These are phyloP conservation scores for Oscheius sp. DNA, from an alignment of 2,888 invertebrate species.

Conservation along the genomic window DNA sequence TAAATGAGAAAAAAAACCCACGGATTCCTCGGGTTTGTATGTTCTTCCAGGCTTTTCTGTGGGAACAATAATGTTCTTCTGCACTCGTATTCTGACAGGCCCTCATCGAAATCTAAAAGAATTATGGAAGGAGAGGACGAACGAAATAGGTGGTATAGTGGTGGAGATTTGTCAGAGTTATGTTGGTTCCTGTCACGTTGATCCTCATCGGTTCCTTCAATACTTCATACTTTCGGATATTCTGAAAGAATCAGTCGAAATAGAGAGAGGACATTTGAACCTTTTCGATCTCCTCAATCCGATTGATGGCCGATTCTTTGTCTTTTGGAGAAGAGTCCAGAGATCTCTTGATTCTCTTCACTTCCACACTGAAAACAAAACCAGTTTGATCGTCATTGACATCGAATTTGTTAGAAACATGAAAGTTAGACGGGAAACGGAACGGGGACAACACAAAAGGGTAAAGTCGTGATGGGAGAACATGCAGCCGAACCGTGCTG, in stretches of 20 bases:
- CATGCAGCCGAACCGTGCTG: neutral
- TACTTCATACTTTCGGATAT: neutral
- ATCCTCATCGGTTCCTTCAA: slow-evolving; percentile 15
- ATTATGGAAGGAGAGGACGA: neutral
- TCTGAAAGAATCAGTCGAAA: neutral
- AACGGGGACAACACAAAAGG: neutral
- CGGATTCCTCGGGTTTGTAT: slow-evolving; percentile 36
- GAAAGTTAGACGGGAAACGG: neutral
- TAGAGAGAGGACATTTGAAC: neutral
- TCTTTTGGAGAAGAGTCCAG: slow-evolving; percentile 10
- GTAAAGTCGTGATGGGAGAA: slow-evolving; percentile 1
- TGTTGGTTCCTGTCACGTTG: slow-evolving; percentile 36
- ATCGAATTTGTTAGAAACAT: no score
- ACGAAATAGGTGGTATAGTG: slow-evolving; percentile 62
- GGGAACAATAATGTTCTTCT: slow-evolving; percentile 28
- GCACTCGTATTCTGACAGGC: slow-evolving; percentile 61
- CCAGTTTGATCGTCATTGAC: no score
- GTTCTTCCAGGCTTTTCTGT: slow-evolving; percentile 43
- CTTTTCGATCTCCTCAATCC: slow-evolving; percentile 1
- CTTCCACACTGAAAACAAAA: neutral
- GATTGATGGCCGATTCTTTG: slow-evolving; percentile 28
- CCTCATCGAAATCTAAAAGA: slow-evolving; percentile 45
- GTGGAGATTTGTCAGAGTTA: slow-evolving; percentile 47
- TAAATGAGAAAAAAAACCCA: neutral
- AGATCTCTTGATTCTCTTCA: neutral